Conservation (phyloP, 2,888 invertebrate species). For the Cantharis nigra region DNA sequence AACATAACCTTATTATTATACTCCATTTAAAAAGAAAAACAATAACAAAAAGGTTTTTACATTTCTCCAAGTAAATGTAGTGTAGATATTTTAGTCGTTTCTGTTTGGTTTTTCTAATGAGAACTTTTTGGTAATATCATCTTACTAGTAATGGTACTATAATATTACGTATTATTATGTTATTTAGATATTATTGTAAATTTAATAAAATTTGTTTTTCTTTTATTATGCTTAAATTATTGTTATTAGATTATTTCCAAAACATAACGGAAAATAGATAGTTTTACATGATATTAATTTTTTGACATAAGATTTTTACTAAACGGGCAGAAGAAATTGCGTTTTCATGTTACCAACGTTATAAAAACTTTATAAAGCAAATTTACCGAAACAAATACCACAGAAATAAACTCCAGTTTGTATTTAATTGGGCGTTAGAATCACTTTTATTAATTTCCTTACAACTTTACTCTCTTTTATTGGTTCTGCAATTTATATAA, state of each 20-base stretch:
- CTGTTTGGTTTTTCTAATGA: neutral
- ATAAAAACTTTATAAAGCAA: neutral
- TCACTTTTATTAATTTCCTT: neutral
- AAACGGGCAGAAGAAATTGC: neutral
- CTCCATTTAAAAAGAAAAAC: neutral
- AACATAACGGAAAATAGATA: no score
- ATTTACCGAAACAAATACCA: neutral
- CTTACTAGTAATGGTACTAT: no score
- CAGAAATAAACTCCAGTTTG: neutral
- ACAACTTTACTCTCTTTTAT: neutral
- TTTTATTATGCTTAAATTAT: no score
- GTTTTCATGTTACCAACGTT: neutral
- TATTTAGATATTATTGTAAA: no score
- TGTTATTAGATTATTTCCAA: no score
- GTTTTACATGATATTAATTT: no score
- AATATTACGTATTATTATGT: no score
- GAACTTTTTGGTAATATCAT: neutral
- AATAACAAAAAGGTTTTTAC: neutral
- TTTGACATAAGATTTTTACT: neutral
- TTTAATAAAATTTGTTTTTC: no score
- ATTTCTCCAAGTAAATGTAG: neutral
- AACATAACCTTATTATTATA: neutral
- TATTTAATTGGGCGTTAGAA: neutral
- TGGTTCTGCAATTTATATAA: neutral
- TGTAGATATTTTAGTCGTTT: neutral